Evolutionary conservation across 2,113 vertebrate genomes (phyloP), one percentile per base, ranked within the genome.

Genomic region (Syngnathus scovelli): DNA sequence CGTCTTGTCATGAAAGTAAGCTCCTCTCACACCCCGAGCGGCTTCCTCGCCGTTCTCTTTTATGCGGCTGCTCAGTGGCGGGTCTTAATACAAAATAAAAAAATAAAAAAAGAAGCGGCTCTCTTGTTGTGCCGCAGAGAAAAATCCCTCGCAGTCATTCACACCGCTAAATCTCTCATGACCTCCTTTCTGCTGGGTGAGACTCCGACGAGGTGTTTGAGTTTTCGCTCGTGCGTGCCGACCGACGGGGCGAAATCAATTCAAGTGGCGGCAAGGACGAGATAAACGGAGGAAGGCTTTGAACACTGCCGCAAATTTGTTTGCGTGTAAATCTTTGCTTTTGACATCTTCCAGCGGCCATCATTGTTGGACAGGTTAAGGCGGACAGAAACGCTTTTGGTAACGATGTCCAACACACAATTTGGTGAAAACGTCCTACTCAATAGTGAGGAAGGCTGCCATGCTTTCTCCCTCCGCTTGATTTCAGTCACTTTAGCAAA

Each of bases 1-100:
- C 55, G 77, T 83, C 71, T 86, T 76, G 83, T 88, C 85, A 86
- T 87, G 83, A 82, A 84, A 88, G 77, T 82, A 81, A 85, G 85
- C 83, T 74, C 78, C 71, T 75, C 80, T 73, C 80, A 66, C 75
- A 68, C 69, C 77, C 5, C 5, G 37, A 87, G 78, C 82, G 60
- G 72, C 73, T 81, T 23, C 61, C 21, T 62, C 27, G 75, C 73
- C 78, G 52, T 33, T 33, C 27, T 75, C 71, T 37, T 65, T 76
- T 68, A 78, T 67, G 69, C 64, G 70, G 76, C 71, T 58, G 66
- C 65, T 75, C 62, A 1, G n/a, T 67, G 83, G 81, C 83, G 72
- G 66, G 18, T 49, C 56, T 71, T 82, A 82, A 84, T 84, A 33
- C 16, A 59, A 37, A 37, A 59, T 33, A 36, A 41, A 39, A 16